Conservation (phyloP, 2,113 vertebrate genomes). For the Chamaea fasciata region DNA sequence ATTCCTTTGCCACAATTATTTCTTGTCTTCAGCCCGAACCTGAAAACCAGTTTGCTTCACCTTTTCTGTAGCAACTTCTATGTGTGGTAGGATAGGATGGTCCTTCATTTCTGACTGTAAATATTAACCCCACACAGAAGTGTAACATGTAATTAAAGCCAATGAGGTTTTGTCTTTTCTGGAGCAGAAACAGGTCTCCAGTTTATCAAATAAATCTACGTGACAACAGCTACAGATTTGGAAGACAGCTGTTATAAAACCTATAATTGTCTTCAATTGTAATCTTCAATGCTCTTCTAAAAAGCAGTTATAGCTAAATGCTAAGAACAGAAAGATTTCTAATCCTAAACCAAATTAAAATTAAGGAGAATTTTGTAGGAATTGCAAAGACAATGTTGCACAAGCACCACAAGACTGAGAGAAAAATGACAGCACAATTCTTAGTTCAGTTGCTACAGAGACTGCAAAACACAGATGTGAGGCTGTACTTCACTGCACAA, state of each 20-base stretch:
- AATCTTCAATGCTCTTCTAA: not conserved
- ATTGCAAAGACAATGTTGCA: not conserved
- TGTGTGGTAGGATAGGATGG: not conserved
- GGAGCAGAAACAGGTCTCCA: not conserved
- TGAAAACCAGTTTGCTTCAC: not conserved
- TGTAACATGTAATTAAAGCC: not conserved
- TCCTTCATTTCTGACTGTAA: not conserved
- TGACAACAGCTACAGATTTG: not conserved
- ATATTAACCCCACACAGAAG: not conserved
- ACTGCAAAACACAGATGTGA: not conserved
- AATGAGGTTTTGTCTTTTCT: not conserved
- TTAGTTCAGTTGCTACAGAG: not conserved
- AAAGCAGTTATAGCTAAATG: not conserved
- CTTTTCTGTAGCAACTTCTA: not conserved
- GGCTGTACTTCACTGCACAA: not conserved
- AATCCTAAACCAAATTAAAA: not conserved
- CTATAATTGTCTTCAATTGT: not conserved
- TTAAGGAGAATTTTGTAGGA: not conserved
- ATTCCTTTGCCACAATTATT: not conserved
- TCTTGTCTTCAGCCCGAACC: not conserved
- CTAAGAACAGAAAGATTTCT: conserved; percentile 2
- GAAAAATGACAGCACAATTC: not conserved
- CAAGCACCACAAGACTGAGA: not conserved
- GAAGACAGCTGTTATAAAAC: not conserved
- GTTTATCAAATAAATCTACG: not conserved